Evolutionary conservation across 2,888 invertebrate genomes (phyloP).

Genomic region (Alloplasta piceator): DNA sequence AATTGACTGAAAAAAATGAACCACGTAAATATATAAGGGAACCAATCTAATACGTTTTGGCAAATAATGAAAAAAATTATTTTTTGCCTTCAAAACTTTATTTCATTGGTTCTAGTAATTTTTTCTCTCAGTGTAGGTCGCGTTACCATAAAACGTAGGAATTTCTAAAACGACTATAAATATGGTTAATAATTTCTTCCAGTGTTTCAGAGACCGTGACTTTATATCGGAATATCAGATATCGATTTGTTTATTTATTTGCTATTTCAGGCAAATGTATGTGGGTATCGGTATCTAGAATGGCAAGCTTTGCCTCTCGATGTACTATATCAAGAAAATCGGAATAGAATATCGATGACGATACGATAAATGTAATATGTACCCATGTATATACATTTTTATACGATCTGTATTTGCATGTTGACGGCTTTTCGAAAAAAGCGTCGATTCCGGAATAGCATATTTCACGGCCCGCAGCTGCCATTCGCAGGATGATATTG

Average conservation of each 20-base stretch:
- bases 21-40: no score
- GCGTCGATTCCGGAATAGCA: conserved; percentile 20
- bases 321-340: not conserved
- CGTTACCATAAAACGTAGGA: not conserved
- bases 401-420: conserved; percentile 42
- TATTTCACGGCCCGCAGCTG: conserved; percentile 31
- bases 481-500: conserved; percentile 16
- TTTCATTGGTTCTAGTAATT: no score
- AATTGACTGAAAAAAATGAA: no score
- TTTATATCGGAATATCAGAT: not conserved
- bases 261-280: not conserved
- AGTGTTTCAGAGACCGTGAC: conserved; percentile 3
- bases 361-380: not conserved
- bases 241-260: not conserved
- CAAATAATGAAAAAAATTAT: no score
- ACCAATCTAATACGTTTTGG: no score
- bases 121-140: no score
- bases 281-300: not conserved
- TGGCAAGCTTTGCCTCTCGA: not conserved
- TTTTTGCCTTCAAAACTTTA: no score
- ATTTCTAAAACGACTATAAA: not conserved
- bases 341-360: not conserved
- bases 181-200: no score
- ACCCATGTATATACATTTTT: not conserved
- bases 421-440: conserved; percentile 51